These are phyloP conservation scores for Ennomos erosarius DNA, from an alignment of 2,888 invertebrate genomes.

Conservation along the genomic window DNA sequence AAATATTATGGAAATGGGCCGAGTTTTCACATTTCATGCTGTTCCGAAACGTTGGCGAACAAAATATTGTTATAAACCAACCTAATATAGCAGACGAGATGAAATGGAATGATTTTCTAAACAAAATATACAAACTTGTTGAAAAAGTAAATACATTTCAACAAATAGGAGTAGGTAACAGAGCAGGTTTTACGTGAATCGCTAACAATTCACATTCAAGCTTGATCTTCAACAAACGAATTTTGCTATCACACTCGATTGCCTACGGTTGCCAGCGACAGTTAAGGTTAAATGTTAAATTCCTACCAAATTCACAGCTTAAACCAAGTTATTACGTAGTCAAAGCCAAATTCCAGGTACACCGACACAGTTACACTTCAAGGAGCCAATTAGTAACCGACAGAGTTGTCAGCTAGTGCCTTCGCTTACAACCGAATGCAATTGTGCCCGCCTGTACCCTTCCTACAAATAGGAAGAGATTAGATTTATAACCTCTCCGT, in stretches of 20 bases:
- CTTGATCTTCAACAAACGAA: too few species aligned
- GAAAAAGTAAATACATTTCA: too few species aligned
- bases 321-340: too few species aligned
- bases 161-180: too few species aligned
- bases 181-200: too few species aligned
- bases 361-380: conserved; percentile 15
- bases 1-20: conserved; percentile 43
- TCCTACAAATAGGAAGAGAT: conserved; percentile 27
- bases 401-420: conserved; percentile 22
- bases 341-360: too few species aligned
- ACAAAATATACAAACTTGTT: too few species aligned
- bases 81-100: too few species aligned
- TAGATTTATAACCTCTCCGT: conserved; percentile 32
- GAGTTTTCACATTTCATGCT: conserved; percentile 22
- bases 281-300: neutral
- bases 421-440: conserved; percentile 29
- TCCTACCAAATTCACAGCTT: too few species aligned
- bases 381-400: conserved; percentile 41
- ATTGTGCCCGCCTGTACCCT: conserved; percentile 19
- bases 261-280: neutral
- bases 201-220: too few species aligned
- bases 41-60: conserved; percentile 5
- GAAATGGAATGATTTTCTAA: too few species aligned
- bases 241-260: neutral
- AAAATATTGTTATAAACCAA: neutral